Conservation (phyloP, 2,888 invertebrate genomes). For the Amiota communis region DNA sequence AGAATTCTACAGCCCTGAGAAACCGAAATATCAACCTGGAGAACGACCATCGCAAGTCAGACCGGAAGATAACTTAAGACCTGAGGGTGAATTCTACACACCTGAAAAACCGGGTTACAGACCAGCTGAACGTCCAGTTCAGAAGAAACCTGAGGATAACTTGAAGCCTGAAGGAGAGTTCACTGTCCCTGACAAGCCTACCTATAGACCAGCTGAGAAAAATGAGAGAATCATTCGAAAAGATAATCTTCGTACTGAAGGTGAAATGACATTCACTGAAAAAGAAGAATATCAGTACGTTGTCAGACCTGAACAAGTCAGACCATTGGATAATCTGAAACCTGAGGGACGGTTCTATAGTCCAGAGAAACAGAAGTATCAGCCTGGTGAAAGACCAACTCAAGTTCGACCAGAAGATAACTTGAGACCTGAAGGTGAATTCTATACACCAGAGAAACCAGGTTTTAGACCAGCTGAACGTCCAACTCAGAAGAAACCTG, state of each 20-base stretch:
- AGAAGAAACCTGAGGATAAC: slow-evolving; percentile 75
- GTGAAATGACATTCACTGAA: slow-evolving; percentile 75
- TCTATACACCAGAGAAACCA: slow-evolving; percentile 70
- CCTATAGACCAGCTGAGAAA: slow-evolving; percentile 74
- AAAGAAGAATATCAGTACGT: slow-evolving; percentile 74
- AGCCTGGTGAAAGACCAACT: slow-evolving; percentile 73
- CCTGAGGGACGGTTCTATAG: slow-evolving; percentile 76
- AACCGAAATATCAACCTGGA: slow-evolving; percentile 72
- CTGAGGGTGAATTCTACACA: slow-evolving; percentile 67
- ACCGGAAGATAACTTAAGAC: slow-evolving; percentile 51
- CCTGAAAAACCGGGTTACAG: slow-evolving; percentile 60
- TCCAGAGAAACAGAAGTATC: slow-evolving; percentile 72
- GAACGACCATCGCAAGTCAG: slow-evolving; percentile 57
- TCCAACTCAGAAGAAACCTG: slow-evolving; percentile 70
- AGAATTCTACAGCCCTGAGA: slow-evolving; percentile 74
- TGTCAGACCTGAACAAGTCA: slow-evolving; percentile 73
- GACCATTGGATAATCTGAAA: slow-evolving; percentile 74
- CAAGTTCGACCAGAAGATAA: slow-evolving; percentile 73
- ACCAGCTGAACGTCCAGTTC: slow-evolving; percentile 73
- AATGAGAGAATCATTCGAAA: slow-evolving; percentile 66
- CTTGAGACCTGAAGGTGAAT: slow-evolving; percentile 71
- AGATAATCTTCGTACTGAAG: slow-evolving; percentile 77
- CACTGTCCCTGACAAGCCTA: slow-evolving; percentile 46
- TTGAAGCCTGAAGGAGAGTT: slow-evolving; percentile 73
- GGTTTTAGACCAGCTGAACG: slow-evolving; percentile 74